Conservation (phyloP, 2,113 vertebrate genomes). For the Zapus hudsonius region DNA sequence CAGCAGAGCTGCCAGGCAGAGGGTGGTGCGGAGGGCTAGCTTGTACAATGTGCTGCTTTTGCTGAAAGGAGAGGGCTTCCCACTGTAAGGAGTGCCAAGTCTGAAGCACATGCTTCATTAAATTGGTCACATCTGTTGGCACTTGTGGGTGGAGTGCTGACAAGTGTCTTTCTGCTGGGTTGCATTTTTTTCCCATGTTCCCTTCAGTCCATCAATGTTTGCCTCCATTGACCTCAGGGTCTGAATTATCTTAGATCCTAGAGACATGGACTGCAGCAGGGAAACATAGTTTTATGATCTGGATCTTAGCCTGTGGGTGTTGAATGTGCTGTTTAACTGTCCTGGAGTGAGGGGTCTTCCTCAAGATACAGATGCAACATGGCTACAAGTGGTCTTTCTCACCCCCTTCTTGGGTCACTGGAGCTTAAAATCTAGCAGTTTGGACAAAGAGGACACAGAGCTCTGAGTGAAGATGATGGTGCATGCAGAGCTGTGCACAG, state of each 20-base stretch:
- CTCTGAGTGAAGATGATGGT: neutral
- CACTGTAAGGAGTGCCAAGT: conserved; percentile 63
- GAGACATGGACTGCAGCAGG: neutral
- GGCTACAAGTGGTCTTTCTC: neutral
- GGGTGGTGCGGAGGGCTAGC: conserved; percentile 52
- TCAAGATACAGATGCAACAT: neutral
- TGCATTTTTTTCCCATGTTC: neutral
- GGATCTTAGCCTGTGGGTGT: neutral
- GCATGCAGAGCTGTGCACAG: neutral
- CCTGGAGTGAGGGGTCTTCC: neutral
- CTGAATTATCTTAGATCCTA: neutral
- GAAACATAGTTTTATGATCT: neutral
- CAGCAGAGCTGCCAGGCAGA: conserved; percentile 76
- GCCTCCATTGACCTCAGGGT: conserved; percentile 26
- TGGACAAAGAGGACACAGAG: neutral
- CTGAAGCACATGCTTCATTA: conserved; percentile 79
- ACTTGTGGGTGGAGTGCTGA: conserved; percentile 69
- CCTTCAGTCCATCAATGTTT: neutral
- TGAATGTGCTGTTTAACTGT: neutral
- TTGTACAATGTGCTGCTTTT: conserved; percentile 66
- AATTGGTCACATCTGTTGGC: conserved; percentile 81
- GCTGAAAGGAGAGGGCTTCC: conserved; percentile 80
- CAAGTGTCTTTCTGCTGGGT: conserved; percentile 53
- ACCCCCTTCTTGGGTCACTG: neutral
- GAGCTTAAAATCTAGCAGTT: neutral